These are phyloP conservation scores for Steinernema khuongi DNA, from an alignment of 1,140 invertebrate species.

Conservation along the genomic window DNA sequence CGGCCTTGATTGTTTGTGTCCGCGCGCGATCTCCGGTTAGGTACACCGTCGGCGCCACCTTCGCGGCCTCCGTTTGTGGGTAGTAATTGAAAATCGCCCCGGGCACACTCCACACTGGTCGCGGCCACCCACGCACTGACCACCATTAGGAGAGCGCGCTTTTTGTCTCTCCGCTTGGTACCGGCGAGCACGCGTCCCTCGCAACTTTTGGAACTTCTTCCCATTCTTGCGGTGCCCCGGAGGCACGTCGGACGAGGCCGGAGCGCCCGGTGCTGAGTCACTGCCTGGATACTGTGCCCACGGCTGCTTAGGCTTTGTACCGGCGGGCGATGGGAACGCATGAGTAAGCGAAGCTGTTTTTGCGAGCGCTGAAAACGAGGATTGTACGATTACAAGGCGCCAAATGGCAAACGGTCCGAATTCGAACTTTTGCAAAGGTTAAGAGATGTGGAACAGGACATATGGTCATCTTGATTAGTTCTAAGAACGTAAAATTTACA, in stretches of 20 bases:
- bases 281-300: background rate
- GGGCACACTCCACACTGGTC: background rate
- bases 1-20: constrained; percentile 11
- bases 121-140: background rate
- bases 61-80: background rate
- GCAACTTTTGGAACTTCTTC: constrained; percentile 8
- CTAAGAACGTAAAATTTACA: too few relatives aligned
- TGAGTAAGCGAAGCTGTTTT: constrained; percentile 7
- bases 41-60: background rate
- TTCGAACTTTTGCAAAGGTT: background rate
- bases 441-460: too few relatives aligned
- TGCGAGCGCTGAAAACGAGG: background rate
- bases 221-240: background rate
- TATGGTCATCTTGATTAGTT: too few relatives aligned
- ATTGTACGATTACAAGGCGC: background rate
- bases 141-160: constrained; percentile 2
- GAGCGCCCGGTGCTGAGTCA: background rate
- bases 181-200: background rate
- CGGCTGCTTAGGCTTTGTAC: background rate
- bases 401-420: background rate
- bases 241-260: background rate
- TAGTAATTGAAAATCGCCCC: constrained; percentile 10
- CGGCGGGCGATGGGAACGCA: background rate
- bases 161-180: constrained; percentile 3
- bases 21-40: background rate